Base-by-base conservation (phyloP, 2,113 vertebrate genomes). In the Myrmophylax atrothorax region DNA sequence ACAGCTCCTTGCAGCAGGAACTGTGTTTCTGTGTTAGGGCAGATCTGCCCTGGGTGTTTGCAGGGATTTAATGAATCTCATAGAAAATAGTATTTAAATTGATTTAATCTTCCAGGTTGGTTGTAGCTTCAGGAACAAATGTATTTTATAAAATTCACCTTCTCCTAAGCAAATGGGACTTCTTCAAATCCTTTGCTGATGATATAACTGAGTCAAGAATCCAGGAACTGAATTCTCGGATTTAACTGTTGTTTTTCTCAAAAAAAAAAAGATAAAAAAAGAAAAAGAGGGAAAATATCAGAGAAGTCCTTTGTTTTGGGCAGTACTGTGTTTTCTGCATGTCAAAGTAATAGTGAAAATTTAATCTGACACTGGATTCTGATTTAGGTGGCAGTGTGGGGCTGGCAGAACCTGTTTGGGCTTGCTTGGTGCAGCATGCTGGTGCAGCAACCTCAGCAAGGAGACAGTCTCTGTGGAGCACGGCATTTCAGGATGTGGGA, bases 401-500 rank as follows among this genome's bases (percentile, higher is more conserved):
- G 74, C 62, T 75, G 82, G n/a, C 69, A 64, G 82, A 93, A 49
- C 75, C 83, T 49, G 33, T 28, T 31, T 33, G 59, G 60, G 24
- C 52, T 70, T 33, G 63, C 63, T 68, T 52, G 86, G 24, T 52
- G 69, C 74, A 60, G 79, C 56, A n/a, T 5, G 31, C 33, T 44
- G 72, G 72, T 25, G 10, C 66, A 56, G 79, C 70, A 58, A 50
- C 75, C 66, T 82, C 7, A 1, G 20, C 78, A 59, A 20, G 62
- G 20, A 47, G 66, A 26, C 37, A 17, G 24, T 26, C 67, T 64
- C 55, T 52, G 78, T 0, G 0, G 50, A 70, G 28, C 70, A 24
- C 33, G 49, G n/a, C 20, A 1, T 59, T 79, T 58, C 2, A 10
- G 49, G 31, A 12, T 53, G 55, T 0, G 0, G 18, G 70, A 10